Conservation (phyloP, 2,797 vertebrate genomes). For the Malurus splendens region DNA sequence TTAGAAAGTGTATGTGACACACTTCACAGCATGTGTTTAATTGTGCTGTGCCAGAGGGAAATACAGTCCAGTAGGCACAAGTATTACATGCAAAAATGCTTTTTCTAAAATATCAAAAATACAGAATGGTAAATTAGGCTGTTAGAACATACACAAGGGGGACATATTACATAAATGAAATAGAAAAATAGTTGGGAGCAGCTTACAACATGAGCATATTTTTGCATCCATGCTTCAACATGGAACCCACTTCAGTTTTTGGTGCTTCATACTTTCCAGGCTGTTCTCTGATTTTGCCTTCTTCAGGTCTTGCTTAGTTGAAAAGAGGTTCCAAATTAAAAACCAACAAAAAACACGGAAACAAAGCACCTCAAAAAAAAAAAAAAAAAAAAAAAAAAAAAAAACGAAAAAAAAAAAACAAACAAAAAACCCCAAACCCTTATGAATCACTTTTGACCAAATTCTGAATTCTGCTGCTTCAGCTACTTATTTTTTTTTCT, state of each 20-base stretch:
- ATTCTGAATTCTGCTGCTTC: conserved; percentile 48
- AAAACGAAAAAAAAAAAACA: not conserved
- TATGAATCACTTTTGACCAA: conserved; percentile 7
- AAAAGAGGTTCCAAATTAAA: conserved; percentile 4
- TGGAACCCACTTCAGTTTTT: conserved; percentile 45
- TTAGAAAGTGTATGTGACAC: not conserved
- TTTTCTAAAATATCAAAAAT: not conserved
- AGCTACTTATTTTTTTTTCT: conserved; percentile 1
- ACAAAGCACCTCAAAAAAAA: not conserved
- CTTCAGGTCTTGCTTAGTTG: conserved; percentile 24
- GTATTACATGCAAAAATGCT: not conserved
- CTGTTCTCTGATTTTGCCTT: conserved; percentile 36
- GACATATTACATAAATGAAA: not conserved
- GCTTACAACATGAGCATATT: not conserved
- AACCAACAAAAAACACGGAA: not conserved
- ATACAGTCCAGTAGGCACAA: not conserved
- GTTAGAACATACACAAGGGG: not conserved
- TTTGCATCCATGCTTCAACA: conserved; percentile 10
- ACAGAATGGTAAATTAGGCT: not conserved
- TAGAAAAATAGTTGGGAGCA: not conserved
- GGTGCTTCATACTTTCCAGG: conserved; percentile 23
- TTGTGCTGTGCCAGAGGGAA: not conserved
- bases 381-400: not conserved
- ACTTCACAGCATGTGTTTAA: not conserved
- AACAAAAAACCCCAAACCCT: not conserved